Conservation (phyloP, 1,140 invertebrate genomes). For the Trissolcus basalis region DNA sequence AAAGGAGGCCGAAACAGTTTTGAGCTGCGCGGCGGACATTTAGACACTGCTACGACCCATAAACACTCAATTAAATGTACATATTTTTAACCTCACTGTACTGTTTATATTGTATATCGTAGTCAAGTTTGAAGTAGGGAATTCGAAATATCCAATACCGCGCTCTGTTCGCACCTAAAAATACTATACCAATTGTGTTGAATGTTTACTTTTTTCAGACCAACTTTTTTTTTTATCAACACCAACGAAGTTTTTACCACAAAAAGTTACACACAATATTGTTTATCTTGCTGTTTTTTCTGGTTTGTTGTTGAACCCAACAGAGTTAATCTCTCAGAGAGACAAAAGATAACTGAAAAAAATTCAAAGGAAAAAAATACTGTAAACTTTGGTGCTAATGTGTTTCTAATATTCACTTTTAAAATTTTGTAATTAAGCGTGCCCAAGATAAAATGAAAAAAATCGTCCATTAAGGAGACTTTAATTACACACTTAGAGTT, state of each 20-base stretch:
- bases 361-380: too few species aligned
- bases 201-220: slow-evolving; percentile 30
- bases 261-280: not conserved
- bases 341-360: too few species aligned
- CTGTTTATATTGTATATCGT: slow-evolving; percentile 53
- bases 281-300: not conserved
- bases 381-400: too few species aligned
- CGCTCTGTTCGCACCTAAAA: slow-evolving; percentile 30
- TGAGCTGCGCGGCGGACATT: slow-evolving; percentile 23
- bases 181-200: slow-evolving; percentile 38
- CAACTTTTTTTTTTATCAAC: slow-evolving; percentile 6
- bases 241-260: slow-evolving; percentile 1
- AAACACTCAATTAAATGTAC: slow-evolving; percentile 56
- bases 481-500: too few species aligned
- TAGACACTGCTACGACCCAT: slow-evolving; percentile 49
- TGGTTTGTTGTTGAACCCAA: too few species aligned
- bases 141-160: slow-evolving; percentile 34
- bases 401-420: too few species aligned
- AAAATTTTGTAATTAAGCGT: too few species aligned
- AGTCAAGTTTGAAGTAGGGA: slow-evolving; percentile 34
- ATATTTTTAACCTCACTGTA: slow-evolving; percentile 50
- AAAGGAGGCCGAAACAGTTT: slow-evolving; percentile 17
- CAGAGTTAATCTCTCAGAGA: too few species aligned
- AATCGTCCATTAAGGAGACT: too few species aligned
- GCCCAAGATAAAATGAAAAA: too few species aligned